A percentile compares a stretch with the other conserved stretches of the same genome.
Evolutionary conservation across 2,797 vertebrate genomes (phyloP).

Genomic region (Lemur catta): DNA sequence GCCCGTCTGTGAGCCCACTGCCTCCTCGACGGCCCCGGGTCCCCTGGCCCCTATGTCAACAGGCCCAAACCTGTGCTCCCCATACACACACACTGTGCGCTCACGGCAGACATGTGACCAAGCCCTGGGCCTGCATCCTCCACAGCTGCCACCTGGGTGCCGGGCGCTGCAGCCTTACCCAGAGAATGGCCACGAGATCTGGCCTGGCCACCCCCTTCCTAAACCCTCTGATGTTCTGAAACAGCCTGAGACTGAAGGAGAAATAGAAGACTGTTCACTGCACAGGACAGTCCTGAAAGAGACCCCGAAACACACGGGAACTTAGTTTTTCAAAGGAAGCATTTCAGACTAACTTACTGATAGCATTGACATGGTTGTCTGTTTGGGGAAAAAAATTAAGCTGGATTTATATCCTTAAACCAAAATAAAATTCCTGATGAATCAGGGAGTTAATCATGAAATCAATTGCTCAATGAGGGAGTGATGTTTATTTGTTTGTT

Average conservation of each 20-base stretch:
- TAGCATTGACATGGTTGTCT: accelerated
- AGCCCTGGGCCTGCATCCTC: neutral
- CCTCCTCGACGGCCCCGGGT: neutral
- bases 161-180: neutral
- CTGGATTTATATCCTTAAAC: neutral
- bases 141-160: neutral
- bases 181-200: accelerated
- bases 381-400: neutral
- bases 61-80: neutral
- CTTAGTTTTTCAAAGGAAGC: too few species aligned
- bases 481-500: neutral
- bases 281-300: neutral
- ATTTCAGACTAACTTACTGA: neutral
- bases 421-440: neutral
- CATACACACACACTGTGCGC: accelerated
- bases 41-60: neutral
- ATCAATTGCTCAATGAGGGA: neutral
- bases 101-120: neutral
- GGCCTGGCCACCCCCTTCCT: neutral
- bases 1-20: accelerated
- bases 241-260: neutral
- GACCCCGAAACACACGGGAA: neutral
- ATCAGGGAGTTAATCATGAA: neutral
- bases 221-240: neutral
- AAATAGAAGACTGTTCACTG: neutral